Conservation (phyloP, 2,797 vertebrate genomes). For the Cyclura pinguis region DNA sequence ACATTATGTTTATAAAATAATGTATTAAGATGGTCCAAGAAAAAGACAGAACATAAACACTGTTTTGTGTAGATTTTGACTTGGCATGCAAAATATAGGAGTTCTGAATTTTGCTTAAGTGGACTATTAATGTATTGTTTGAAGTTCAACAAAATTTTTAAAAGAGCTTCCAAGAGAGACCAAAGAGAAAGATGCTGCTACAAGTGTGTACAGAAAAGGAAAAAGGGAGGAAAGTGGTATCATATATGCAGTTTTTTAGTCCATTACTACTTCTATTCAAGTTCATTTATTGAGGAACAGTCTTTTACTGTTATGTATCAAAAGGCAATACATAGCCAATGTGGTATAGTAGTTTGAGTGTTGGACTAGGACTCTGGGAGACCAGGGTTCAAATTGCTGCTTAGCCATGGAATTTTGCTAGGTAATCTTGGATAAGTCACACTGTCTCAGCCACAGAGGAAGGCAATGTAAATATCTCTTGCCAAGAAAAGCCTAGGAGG, state of each 20-base stretch:
- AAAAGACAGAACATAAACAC: not conserved
- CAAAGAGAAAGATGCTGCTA: not conserved
- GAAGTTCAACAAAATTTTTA: not conserved
- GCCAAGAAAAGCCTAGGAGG: too few species aligned
- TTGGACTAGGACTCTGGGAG: too few species aligned
- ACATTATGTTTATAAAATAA: constrained; percentile 1
- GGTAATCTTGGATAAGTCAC: too few species aligned
- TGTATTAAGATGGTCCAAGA: not conserved
- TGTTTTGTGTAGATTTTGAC: not conserved
- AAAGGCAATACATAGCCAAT: too few species aligned
- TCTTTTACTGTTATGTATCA: not conserved
- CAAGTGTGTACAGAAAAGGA: not conserved
- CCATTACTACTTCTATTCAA: not conserved
- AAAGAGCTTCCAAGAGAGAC: not conserved
- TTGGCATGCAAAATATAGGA: not conserved
- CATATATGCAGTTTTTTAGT: too few species aligned
- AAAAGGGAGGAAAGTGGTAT: not conserved
- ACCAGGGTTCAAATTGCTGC: too few species aligned
- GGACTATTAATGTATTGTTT: constrained; percentile 13
- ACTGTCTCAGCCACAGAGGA: too few species aligned
- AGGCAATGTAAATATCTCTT: too few species aligned
- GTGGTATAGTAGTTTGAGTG: too few species aligned
- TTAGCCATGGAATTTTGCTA: too few species aligned
- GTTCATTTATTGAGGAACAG: not conserved
- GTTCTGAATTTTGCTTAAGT: constrained; percentile 15